phyloP scores from a whole-genome alignment of 2,797 vertebrate species.

The Taenioides sp. region DNA sequence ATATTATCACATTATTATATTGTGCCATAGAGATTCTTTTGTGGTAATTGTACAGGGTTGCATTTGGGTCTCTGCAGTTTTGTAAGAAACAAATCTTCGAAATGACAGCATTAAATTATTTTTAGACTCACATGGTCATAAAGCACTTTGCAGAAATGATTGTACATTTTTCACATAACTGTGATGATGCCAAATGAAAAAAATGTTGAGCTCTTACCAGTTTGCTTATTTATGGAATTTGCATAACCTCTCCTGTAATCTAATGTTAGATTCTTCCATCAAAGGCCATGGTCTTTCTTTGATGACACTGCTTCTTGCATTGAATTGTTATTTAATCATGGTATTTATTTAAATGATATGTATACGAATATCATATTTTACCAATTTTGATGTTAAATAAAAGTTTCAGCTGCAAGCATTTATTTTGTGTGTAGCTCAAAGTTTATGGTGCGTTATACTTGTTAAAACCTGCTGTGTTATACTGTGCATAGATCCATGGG shows the following conservation, averaged over 20 bases:
- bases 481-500: too few relatives aligned
- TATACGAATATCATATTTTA: slow-evolving; percentile 71
- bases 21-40: slow-evolving; percentile 71
- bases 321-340: slow-evolving; percentile 58
- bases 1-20: slow-evolving; percentile 39
- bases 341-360: slow-evolving; percentile 71
- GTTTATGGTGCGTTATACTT: background rate
- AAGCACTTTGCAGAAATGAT: slow-evolving; percentile 77
- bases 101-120: slow-evolving; percentile 28
- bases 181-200: slow-evolving; percentile 75
- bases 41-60: slow-evolving; percentile 33
- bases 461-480: too few relatives aligned
- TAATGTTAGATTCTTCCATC: slow-evolving; percentile 32
- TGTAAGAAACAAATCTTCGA: slow-evolving; percentile 24
- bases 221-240: slow-evolving; percentile 66
- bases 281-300: slow-evolving; percentile 43
- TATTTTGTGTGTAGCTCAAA: background rate
- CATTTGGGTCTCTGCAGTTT: slow-evolving; percentile 28
- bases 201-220: slow-evolving; percentile 51
- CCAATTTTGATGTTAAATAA: slow-evolving; percentile 69
- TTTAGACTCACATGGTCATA: slow-evolving; percentile 60
- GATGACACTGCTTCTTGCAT: slow-evolving; percentile 55
- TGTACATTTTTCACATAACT: slow-evolving; percentile 72
- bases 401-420: slow-evolving; percentile 63
- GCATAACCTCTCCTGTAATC: slow-evolving; percentile 57